Evolutionary conservation across 2,888 invertebrate genomes (phyloP).

Genomic region (Stratiomys singularior): DNA sequence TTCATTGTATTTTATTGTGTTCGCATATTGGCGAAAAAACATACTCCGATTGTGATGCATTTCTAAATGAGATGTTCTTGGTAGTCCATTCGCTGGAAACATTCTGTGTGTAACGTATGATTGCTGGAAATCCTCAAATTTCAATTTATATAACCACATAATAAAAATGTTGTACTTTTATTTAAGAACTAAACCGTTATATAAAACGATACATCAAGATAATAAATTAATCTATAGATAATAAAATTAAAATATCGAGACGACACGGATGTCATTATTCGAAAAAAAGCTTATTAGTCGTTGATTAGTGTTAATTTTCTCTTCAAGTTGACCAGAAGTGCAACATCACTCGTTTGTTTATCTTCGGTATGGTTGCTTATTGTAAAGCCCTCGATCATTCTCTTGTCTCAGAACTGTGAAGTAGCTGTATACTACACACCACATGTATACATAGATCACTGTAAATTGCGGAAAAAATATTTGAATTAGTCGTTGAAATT

Average conservation of each 20-base stretch:
- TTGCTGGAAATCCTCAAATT: no score
- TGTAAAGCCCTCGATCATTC: slow-evolving; percentile 77
- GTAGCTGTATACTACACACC: slow-evolving; percentile 86
- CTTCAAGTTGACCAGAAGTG: not conserved
- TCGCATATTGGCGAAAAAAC: not conserved
- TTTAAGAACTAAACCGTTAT: slow-evolving; percentile 20
- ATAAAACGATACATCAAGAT: slow-evolving; percentile 15
- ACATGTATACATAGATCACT: slow-evolving; percentile 83
- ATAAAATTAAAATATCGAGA: slow-evolving; percentile 13
- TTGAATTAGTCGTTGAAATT: not conserved
- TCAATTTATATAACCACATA: no score
- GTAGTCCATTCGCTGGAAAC: no score
- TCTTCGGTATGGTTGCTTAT: slow-evolving; percentile 74
- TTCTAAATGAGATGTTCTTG: no score
- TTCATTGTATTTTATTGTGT: slow-evolving; percentile 34
- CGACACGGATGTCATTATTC: slow-evolving; percentile 11
- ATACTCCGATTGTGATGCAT: no score
- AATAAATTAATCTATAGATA: slow-evolving; percentile 26
- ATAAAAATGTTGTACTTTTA: slow-evolving; percentile 36
- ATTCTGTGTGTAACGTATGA: no score
- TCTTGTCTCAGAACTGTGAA: slow-evolving; percentile 78
- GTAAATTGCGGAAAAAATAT: slow-evolving; percentile 66
- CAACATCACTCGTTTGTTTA: slow-evolving; percentile 53
- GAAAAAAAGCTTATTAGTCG: slow-evolving; percentile 23
- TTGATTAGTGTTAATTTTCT: slow-evolving; percentile 19